Evolutionary conservation across 2,797 vertebrate genomes (phyloP).

Genomic region (Pangasius krempfi): DNA sequence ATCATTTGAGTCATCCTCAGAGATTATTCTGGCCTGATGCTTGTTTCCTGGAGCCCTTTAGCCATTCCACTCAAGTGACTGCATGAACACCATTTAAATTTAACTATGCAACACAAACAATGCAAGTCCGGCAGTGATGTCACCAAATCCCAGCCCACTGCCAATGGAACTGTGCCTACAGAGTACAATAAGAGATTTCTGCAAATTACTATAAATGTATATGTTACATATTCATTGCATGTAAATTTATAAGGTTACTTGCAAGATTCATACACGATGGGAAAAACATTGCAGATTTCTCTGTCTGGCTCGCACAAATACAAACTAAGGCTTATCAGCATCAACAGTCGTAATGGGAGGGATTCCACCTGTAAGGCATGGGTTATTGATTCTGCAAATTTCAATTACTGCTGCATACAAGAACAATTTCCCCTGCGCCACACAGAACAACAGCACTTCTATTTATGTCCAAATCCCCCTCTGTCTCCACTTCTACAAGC

Average conservation of each 20-base stretch:
- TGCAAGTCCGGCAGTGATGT: conserved; percentile 24
- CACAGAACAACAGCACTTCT: conserved; percentile 34
- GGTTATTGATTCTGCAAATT: conserved; percentile 57
- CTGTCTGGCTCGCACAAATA: not conserved
- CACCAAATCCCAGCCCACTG: conserved; percentile 39
- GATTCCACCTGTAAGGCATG: conserved; percentile 52
- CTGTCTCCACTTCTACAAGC: conserved; percentile 29
- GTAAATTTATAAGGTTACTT: not conserved
- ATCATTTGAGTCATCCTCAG: conserved; percentile 31
- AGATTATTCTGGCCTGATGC: conserved; percentile 11
- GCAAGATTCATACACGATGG: not conserved
- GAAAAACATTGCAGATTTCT: not conserved
- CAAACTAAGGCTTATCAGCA: conserved; percentile 19
- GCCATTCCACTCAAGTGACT: not conserved
- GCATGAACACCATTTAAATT: not conserved
- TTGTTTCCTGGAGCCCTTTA: conserved; percentile 29
- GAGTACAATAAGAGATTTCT: conserved; percentile 31
- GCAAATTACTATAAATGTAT: not conserved
- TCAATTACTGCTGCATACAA: conserved; percentile 46
- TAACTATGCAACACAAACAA: conserved; percentile 16
- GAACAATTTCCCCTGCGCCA: conserved; percentile 40
- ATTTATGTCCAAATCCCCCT: conserved; percentile 49
- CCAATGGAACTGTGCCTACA: not conserved
- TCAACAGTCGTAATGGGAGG: conserved; percentile 52
- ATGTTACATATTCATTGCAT: not conserved